Evolutionary conservation across 2,797 vertebrate species (phyloP).

Genomic region (Galago senegalensis): DNA sequence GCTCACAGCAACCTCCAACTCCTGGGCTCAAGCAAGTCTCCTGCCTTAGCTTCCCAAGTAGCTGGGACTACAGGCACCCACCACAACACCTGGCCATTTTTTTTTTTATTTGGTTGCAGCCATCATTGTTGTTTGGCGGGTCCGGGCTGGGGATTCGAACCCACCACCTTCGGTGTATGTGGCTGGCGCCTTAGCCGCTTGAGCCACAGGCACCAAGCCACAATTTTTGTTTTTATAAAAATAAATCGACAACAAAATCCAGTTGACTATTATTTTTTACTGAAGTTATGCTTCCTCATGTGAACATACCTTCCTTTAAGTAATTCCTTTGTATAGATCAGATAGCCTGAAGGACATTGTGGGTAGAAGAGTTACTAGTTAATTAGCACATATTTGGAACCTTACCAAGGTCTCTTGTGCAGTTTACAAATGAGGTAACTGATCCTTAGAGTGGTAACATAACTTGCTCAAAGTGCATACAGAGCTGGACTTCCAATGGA

Average conservation of each 20-base stretch:
- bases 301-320: not conserved
- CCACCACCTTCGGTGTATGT: too few species aligned
- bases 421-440: not conserved
- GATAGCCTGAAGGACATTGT: not conserved
- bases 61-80: too few species aligned
- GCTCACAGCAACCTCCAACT: too few species aligned
- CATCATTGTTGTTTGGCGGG: too few species aligned
- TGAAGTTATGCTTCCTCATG: constrained; percentile 22
- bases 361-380: not conserved
- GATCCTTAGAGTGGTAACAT: not conserved
- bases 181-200: too few species aligned
- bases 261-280: not conserved
- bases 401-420: not conserved
- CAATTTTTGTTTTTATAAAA: constrained; percentile 17
- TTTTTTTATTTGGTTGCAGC: too few species aligned
- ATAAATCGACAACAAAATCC: constrained; percentile 12
- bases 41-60: too few species aligned
- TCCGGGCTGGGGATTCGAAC: too few species aligned
- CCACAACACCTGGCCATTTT: too few species aligned
- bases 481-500: not conserved
- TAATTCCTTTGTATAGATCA: not conserved
- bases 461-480: not conserved
- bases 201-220: not conserved
- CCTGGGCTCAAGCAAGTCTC: too few species aligned
- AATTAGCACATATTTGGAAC: not conserved